These are phyloP conservation scores for Gymnoscelis rufifasciata DNA, from an alignment of 2,888 invertebrate species.

Conservation along the genomic window DNA sequence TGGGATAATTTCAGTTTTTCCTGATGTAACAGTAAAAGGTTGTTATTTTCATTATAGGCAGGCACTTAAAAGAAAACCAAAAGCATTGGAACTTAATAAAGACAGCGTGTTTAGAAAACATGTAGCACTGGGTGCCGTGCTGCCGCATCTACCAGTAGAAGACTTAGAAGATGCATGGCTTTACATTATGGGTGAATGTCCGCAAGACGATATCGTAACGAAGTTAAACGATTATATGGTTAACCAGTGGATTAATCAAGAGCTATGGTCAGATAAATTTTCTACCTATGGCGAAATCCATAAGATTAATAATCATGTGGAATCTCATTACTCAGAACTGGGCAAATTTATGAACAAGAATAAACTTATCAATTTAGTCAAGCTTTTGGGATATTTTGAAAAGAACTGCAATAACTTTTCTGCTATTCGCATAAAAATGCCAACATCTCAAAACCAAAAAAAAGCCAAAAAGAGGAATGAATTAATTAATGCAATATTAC, in stretches of 20 bases:
- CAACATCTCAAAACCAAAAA: no score
- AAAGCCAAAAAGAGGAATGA: no score
- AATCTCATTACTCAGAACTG: no score
- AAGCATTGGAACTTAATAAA: conserved; percentile 6
- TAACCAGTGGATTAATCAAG: conserved; percentile 16
- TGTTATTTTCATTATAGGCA: conserved; percentile 13
- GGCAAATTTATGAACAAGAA: no score
- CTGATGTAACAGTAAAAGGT: conserved; percentile 7
- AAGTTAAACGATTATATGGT: no score
- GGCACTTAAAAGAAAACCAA: conserved; percentile 3
- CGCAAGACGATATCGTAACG: no score
- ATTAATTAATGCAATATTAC: no score
- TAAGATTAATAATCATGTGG: conserved; percentile 7
- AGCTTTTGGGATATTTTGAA: no score
- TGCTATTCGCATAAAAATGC: no score
- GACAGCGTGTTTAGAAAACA: conserved; percentile 10
- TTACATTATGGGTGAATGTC: conserved; percentile 19
- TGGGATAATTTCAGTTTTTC: not conserved
- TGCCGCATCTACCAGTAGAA: conserved; percentile 13
- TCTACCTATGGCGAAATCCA: conserved; percentile 14
- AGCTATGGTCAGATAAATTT: conserved; percentile 9
- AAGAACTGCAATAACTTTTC: no score
- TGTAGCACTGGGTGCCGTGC: conserved; percentile 16
- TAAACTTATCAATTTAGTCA: no score
- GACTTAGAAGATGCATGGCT: conserved; percentile 15